These are phyloP conservation scores for Magallana ariakensis DNA, from an alignment of 1,140 invertebrate species.

Conservation along the genomic window DNA sequence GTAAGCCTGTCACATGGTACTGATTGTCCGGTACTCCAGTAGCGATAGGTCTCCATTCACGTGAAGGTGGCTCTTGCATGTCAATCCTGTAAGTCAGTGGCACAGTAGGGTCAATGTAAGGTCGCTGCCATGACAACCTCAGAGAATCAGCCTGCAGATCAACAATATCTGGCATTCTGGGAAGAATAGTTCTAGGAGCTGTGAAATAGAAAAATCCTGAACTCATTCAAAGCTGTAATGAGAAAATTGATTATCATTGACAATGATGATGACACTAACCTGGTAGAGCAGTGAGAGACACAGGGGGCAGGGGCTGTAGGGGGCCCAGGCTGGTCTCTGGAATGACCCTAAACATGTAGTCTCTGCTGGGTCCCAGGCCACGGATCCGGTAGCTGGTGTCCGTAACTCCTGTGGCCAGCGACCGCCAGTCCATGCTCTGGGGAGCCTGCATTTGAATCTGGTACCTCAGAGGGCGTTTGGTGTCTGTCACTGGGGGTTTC, in stretches of 20 bases:
- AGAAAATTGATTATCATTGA: no score
- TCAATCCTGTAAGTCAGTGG: constrained; percentile 73
- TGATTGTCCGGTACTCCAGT: constrained; percentile 66
- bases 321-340: constrained; percentile 91
- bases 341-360: constrained; percentile 61
- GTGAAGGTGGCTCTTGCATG: constrained; percentile 67
- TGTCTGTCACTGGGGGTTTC: constrained; percentile 46
- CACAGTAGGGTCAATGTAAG: constrained; percentile 57
- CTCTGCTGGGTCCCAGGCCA: constrained; percentile 55
- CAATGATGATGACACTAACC: not conserved
- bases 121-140: constrained; percentile 69
- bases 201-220: constrained; percentile 44
- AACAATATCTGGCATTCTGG: constrained; percentile 66
- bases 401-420: constrained; percentile 61
- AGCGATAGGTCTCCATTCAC: constrained; percentile 69
- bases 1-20: constrained; percentile 69
- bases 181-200: constrained; percentile 68
- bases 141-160: constrained; percentile 69
- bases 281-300: constrained; percentile 57
- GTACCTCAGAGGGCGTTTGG: constrained; percentile 55
- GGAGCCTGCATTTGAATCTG: constrained; percentile 60
- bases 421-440: constrained; percentile 64
- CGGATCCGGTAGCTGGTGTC: constrained; percentile 57
- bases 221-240: no score
- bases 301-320: constrained; percentile 65